Evolutionary conservation across 2,113 vertebrate species (phyloP), one percentile per base, ranked within the genome.

Genomic region (Actinemys pallida): DNA sequence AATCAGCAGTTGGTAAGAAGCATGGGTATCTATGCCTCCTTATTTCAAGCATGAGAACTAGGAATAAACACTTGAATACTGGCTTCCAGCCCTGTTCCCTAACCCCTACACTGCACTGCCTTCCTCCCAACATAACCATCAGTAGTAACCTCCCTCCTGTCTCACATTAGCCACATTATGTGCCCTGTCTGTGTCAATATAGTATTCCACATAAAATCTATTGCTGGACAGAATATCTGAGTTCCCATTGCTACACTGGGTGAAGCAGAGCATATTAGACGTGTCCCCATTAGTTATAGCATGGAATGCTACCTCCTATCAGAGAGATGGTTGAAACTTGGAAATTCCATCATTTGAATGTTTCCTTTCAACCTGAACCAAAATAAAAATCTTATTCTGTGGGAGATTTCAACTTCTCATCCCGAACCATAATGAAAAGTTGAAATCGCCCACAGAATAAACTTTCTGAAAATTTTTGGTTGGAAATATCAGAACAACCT

Each of bases 1-100:
- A 69, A 39, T 19, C 65, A 69, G 17, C 65, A 39, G 35, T 69
- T 69, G 81, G 65, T 76, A 82, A 92, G 49, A 88, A 81, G 29
- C 45, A 31, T 6, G 76, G 57, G 47, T 54, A 57, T 94, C 93
- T 82, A 91, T 3, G 11, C 13, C 19, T 92, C 85, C 39, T 7
- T 65, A 87, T 81, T 93, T 90, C 86, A 94, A 35, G 45, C 35
- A 90, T 69, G 62, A 49, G 29, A 72, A 29, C 62, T 29, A 95
- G 19, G 27, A 87, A 85, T n/a, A 87, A 10, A 53, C 57, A 49
- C 65, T 79, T 90, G 49, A 79, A 84, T 94, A 72, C 39, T 83
- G 84, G 82, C 88, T 83, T 90, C 86, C 42, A 78, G 17, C 75
- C 62, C 84, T 92, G 22, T 50, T 81, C 78, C 16, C 57, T 45